Evolutionary conservation across 2,888 invertebrate genomes (phyloP), one percentile per base, ranked within the genome.

Genomic region (Orchesellides sinensis): DNA sequence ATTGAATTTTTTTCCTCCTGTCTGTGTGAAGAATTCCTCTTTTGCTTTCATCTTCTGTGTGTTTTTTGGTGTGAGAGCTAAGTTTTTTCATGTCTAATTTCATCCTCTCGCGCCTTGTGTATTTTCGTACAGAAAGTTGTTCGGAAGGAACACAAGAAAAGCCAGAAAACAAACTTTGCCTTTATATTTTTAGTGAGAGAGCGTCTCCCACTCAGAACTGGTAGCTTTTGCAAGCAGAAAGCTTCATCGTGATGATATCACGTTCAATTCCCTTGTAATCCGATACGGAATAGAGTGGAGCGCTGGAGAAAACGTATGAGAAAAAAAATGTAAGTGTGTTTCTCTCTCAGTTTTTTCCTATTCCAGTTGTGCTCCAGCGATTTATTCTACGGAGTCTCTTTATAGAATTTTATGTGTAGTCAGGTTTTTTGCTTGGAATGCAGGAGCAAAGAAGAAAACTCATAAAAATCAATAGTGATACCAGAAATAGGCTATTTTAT

Each of bases 251-350:
- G 59, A 77, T 77, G 45, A 68, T 77, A 77, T 77, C 77, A 77
- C 68, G 77, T 66, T 75, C 68, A 59, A 66, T 77, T 77, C 68
- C 27, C 68, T 68, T 68, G 77, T 29, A 77, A 77, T 59, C 77
- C 68, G 77, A 66, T 63, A 63, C 49, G 49, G 47, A 59, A 68
- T 77, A 66, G 75, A 66, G 66, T 75, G 77, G 77, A 77, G 68
- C 77, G 77, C 77, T 77, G 77, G 77, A 77, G 77, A 77, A 77
- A 77, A 77, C 77, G 56, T n/a, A 14, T 66, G 75, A 54, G 75
- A 52, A 77, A n/a, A n/a, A n/a, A 77, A 77, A 59, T 77, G 75
- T 73, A 49, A 73, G 73, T 68, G 68, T 77, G 66, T 68, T 45
- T 47, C 8, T 12, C 25, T 35, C 35, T 12, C 12, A 8, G 25